phyloP scores from a whole-genome alignment of 2,113 vertebrate species.

The Ictalurus punctatus region DNA sequence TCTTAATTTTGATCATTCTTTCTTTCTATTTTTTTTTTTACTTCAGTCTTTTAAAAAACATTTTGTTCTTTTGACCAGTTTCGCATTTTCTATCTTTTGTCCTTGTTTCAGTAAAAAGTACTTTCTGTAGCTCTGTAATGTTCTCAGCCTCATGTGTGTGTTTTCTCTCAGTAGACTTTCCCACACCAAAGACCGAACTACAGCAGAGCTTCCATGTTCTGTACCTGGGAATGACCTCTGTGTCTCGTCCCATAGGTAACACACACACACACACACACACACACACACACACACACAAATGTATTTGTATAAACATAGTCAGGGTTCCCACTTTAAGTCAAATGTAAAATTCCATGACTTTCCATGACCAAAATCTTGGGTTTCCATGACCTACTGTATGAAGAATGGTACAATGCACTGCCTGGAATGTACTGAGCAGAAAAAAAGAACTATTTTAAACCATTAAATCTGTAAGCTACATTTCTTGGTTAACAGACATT shows the following conservation, averaged over 20 bases:
- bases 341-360: no score
- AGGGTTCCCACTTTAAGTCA: no score
- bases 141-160: slow-evolving; percentile 16
- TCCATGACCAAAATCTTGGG: no score
- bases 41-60: neutral
- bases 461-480: no score
- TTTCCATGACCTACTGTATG: no score
- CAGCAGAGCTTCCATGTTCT: slow-evolving; percentile 95
- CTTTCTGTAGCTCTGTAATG: neutral
- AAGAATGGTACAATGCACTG: no score
- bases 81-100: neutral
- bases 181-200: slow-evolving; percentile 95
- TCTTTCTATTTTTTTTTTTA: neutral
- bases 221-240: slow-evolving; percentile 89
- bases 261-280: neutral
- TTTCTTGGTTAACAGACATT: no score
- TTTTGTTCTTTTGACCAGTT: neutral
- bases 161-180: slow-evolving; percentile 85
- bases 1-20: neutral
- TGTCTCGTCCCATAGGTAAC: slow-evolving; percentile 89
- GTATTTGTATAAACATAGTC: neutral
- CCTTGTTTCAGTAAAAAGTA: neutral
- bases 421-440: no score
- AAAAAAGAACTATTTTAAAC: no score
- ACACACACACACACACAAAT: neutral